Base-by-base conservation (phyloP, 2,888 invertebrate genomes). In the Platycnemis pennipes region DNA sequence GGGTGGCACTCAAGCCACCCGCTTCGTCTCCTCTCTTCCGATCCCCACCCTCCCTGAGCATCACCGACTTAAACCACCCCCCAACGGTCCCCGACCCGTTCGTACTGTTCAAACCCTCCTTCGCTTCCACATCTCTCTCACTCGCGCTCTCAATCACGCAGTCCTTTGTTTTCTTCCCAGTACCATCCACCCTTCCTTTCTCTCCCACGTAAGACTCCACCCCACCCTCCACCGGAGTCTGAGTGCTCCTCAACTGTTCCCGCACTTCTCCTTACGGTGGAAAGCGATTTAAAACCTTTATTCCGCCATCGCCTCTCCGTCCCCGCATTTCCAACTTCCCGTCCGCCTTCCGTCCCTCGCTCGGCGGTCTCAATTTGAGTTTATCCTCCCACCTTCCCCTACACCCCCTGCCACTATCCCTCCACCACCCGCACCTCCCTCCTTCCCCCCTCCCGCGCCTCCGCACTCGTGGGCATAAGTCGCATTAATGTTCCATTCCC, bases 201-300 rank as follows among this genome's bases (percentile, higher is more conserved):
- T 53, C 53, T 53, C 19, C 53, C n/a, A 7, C 26, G 16, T 7
- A 49, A 16, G 49, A 7, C 16, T 4, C 77, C 37, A 7, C 31
- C 77, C 31, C 37, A 37, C 37, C 37, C 0, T 13, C 11, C 8
- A 31, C 77, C 37, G n/a, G 31, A 8, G n/a, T 8, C 77, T 13
- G 31, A 77, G 77, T 77, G 77, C 77, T 31, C 77, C 77, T 77
- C 77, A 77, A 77, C 77, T 37, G 77, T 16, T 37, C 63, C 63
- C 77, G 77, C 77, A 37, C 77, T 77, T 77, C n/a, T 31, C 37
- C 77, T 77, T 77, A 31, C 13, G 8, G 1, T 77, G 77, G 77
- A 77, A 77, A 77, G 77, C 77, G 77, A 77, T 77, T 77, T 77
- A 77, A 77, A 77, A 77, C 77, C 77, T 77, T 77, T 77, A 77